Evolutionary conservation across 2,113 vertebrate species (phyloP).

Genomic region (Heterochromis multidens): DNA sequence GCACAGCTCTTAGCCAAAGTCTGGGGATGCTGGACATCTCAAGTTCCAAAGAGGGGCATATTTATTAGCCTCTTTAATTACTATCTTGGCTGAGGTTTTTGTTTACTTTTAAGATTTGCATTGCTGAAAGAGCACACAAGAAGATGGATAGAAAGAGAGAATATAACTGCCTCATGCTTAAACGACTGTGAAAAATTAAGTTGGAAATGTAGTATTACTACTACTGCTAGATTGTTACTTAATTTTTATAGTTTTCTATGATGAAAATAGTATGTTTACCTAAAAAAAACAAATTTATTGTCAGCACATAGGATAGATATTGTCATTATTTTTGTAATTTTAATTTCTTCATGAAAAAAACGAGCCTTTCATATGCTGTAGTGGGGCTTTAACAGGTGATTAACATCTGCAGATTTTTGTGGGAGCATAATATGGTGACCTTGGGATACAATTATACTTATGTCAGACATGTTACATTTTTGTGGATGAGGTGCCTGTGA

Average conservation of each 20-base stretch:
- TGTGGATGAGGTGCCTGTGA: not conserved
- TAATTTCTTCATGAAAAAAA: not conserved
- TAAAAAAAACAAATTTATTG: not conserved
- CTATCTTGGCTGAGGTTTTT: slow-evolving; percentile 25
- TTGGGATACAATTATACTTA: not conserved
- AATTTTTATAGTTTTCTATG: not conserved
- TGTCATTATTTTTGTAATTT: not conserved
- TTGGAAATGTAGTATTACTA: not conserved
- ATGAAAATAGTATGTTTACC: not conserved
- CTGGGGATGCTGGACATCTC: not conserved
- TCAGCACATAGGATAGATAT: not conserved
- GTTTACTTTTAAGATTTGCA: slow-evolving; percentile 19
- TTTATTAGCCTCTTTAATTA: slow-evolving; percentile 18
- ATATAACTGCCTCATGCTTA: not conserved
- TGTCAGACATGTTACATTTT: not conserved
- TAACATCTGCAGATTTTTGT: not conserved
- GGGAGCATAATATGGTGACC: not conserved
- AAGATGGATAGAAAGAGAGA: not conserved
- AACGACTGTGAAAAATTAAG: not conserved
- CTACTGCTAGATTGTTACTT: not conserved
- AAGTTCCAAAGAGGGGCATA: slow-evolving; percentile 9
- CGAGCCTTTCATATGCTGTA: not conserved
- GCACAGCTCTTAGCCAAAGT: not conserved
- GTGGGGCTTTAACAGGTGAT: not conserved
- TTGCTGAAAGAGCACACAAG: not conserved